A percentile compares a stretch with the other conserved stretches of the same genome.
Evolutionary conservation across 2,113 vertebrate genomes (phyloP).

Genomic region (Phrynocephalus versicolor): DNA sequence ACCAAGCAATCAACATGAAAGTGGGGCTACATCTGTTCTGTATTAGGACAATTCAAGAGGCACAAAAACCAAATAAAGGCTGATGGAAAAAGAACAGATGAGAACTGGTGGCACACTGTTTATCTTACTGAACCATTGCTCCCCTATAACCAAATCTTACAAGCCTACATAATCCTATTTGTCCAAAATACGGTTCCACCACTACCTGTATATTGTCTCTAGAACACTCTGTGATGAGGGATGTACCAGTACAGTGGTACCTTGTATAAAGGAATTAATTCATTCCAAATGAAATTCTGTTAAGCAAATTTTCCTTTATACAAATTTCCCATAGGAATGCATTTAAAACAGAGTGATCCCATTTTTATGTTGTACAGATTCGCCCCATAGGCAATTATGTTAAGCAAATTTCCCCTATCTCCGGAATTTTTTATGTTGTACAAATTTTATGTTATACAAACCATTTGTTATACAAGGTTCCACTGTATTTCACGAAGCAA

Average conservation of each 20-base stretch:
- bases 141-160: conserved; percentile 4
- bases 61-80: not conserved
- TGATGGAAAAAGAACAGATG: not conserved
- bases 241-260: too few relatives aligned
- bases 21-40: not conserved
- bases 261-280: too few relatives aligned
- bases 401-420: too few relatives aligned
- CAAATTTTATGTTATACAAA: too few relatives aligned
- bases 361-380: too few relatives aligned
- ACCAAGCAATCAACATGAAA: not conserved
- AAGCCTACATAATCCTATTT: not conserved
- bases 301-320: too few relatives aligned
- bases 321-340: too few relatives aligned
- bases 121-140: not conserved
- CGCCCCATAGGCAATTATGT: too few relatives aligned
- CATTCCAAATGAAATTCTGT: too few relatives aligned
- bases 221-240: not conserved
- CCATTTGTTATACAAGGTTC: too few relatives aligned
- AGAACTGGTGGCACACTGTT: not conserved
- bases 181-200: not conserved
- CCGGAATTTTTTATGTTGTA: too few relatives aligned
- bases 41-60: not conserved
- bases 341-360: too few relatives aligned
- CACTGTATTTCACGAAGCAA: not conserved
- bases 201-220: not conserved